Evolutionary conservation across 2,113 vertebrate species (phyloP).

Genomic region (Ictalurus furcatus): DNA sequence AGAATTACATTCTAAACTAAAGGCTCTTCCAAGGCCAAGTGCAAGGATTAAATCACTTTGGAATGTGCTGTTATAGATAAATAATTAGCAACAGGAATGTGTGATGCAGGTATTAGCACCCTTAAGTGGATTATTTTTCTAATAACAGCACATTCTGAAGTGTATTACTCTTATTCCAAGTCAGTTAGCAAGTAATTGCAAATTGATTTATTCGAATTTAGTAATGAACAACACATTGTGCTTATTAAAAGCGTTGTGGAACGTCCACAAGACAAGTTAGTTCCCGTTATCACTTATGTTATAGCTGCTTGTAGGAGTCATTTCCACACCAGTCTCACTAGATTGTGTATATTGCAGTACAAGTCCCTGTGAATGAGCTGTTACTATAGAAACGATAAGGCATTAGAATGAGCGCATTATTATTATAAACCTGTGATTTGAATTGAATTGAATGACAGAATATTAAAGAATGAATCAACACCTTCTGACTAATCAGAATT

Average conservation of each 20-base stretch:
- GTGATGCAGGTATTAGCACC: background rate
- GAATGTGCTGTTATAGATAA: background rate
- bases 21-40: background rate
- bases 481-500: background rate
- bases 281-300: background rate
- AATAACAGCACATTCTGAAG: background rate
- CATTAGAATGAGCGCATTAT: background rate
- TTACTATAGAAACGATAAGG: background rate
- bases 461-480: background rate
- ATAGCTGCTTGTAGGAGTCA: background rate
- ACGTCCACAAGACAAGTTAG: background rate
- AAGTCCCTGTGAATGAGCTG: background rate
- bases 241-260: background rate
- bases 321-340: background rate
- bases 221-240: background rate
- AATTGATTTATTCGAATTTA: background rate
- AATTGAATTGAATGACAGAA: background rate
- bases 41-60: background rate
- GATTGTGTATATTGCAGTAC: background rate
- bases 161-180: background rate
- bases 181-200: background rate
- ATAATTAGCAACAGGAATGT: background rate
- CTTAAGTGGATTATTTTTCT: background rate
- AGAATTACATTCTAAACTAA: background rate
- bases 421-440: background rate